Base-by-base conservation (phyloP, 2,113 vertebrate species). In the Atlantisia rogersi region DNA sequence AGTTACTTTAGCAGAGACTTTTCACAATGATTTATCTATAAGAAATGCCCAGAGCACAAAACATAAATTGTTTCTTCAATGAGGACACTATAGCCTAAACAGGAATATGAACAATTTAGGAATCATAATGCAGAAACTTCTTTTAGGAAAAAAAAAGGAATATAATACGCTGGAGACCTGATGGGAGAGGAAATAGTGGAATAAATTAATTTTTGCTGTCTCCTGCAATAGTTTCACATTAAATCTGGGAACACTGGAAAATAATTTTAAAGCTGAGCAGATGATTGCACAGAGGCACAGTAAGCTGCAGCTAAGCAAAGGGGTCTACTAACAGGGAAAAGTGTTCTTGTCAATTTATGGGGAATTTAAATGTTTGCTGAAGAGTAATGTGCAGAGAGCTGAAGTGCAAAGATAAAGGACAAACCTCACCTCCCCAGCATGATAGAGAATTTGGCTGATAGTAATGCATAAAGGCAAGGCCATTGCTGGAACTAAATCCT, bases 331-430 rank as follows among this genome's bases (percentile, higher is more conserved):
- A 14, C 4, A 59, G 52, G 18, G 4, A 12, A 44, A 65, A 28
- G 25, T 53, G 52, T 71, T 84, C 40, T 62, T 90, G 46, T 71
- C 74, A 64, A 83, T 83, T 94, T 92, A 81, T 56, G 37, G 12
- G 48, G 88, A 96, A 88, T 95, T 91, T 92, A 64, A 97, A 82
- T 90, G 59, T 96, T 94, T 94, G 60, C 69, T 52, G 48, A 94
- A 92, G 82, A 97, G 53, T 81, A 90, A 81, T 9, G 10, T 53
- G 24, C 44, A 70, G 85, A 73, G 81, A 93, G 55, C 80, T 84
- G 76, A 93, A 93, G 68, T 4, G 3, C 25, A 58, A 90, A 96
- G 88, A 84, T 90, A 93, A 94, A 93, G 69, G 74, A 83, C 68
- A 95, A 92, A 86, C 29, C 39, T 88, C 0, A 0, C 32, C 63